Evolutionary conservation across 1,140 invertebrate species (phyloP).

Genomic region (Oryzaephilus surinamensis): DNA sequence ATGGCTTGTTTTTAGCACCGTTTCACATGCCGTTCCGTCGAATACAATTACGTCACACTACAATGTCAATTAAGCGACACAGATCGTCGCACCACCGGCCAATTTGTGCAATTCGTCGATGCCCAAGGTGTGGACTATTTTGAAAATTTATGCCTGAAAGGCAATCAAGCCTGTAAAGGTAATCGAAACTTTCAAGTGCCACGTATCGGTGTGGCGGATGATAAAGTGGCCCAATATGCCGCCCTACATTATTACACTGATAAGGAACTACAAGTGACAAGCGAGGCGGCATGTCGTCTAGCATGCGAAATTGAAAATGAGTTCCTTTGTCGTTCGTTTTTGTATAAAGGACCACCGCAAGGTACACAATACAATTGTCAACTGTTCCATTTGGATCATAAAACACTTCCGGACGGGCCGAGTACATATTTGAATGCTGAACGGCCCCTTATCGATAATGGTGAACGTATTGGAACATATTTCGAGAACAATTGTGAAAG

Average conservation of each 20-base stretch:
- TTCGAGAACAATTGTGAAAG: conserved; percentile 83
- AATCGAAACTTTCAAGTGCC: conserved; percentile 66
- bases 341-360: conserved; percentile 67
- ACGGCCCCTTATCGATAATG: conserved; percentile 80
- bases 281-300: conserved; percentile 70
- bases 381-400: conserved; percentile 85
- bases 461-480: conserved; percentile 78
- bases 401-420: conserved; percentile 80
- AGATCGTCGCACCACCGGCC: conserved; percentile 73
- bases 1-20: conserved; percentile 49
- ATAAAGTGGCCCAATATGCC: conserved; percentile 84
- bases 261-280: conserved; percentile 80
- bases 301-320: conserved; percentile 89
- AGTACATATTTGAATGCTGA: conserved; percentile 82
- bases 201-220: conserved; percentile 75
- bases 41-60: conserved; percentile 87
- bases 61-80: conserved; percentile 83
- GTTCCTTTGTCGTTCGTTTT: conserved; percentile 83
- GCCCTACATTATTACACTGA: conserved; percentile 87
- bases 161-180: conserved; percentile 71
- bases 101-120: conserved; percentile 75
- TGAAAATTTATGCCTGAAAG: conserved; percentile 87
- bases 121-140: conserved; percentile 89
- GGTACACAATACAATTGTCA: conserved; percentile 78
- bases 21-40: conserved; percentile 82